Conservation (phyloP, 2,113 vertebrate genomes). For the Megaceryle torquata region DNA sequence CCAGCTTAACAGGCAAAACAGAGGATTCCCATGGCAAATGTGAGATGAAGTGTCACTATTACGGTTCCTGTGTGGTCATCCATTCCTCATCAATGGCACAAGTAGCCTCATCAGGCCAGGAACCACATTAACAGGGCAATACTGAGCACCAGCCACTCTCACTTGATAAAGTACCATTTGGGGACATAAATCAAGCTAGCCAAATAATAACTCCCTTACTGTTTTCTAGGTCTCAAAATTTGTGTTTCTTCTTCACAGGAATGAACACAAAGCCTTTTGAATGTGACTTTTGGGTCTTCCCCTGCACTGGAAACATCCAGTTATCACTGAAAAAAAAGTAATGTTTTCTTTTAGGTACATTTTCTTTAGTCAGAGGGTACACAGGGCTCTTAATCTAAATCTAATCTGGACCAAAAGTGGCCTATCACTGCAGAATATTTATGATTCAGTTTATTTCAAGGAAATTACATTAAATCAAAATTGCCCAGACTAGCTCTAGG, state of each 20-base stretch:
- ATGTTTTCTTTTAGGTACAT: neutral
- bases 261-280: neutral
- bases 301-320: neutral
- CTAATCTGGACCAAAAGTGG: neutral
- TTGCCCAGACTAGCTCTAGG: neutral
- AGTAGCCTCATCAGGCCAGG: neutral
- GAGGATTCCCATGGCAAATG: neutral
- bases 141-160: neutral
- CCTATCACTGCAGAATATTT: neutral
- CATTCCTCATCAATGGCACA: neutral
- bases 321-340: neutral
- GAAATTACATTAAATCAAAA: neutral
- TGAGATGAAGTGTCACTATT: neutral
- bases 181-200: neutral
- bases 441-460: neutral
- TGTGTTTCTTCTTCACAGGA: neutral
- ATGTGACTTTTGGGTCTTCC: neutral
- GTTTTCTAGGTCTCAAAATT: neutral
- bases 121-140: neutral
- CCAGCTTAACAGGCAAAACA: neutral
- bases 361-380: neutral
- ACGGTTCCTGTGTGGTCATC: neutral
- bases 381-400: neutral
- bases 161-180: neutral
- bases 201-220: neutral